Evolutionary conservation across 2,888 invertebrate genomes (phyloP).

Genomic region (Platycnemis pennipes): DNA sequence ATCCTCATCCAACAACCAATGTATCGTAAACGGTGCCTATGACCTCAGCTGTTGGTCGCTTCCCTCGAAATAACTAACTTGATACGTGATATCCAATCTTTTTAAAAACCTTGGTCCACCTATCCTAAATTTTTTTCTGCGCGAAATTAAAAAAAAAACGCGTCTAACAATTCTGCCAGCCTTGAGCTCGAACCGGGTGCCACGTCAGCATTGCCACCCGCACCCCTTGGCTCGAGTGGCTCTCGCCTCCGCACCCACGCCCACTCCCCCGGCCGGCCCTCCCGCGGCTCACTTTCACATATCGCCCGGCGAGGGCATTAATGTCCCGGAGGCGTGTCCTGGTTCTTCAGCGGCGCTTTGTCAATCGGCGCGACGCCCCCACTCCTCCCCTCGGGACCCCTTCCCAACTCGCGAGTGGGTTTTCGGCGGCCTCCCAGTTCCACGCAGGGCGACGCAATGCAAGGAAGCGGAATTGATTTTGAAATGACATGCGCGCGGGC

Average conservation of each 20-base stretch:
- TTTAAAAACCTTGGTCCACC: too few species aligned
- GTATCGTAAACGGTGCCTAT: too few species aligned
- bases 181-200: too few species aligned
- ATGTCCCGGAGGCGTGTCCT: slow-evolving; percentile 19
- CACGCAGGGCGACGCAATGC: neutral
- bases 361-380: neutral
- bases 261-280: neutral
- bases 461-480: neutral
- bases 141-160: too few species aligned
- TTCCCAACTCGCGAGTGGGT: neutral
- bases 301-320: neutral
- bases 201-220: neutral
- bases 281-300: slow-evolving; percentile 3
- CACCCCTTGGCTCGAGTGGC: neutral
- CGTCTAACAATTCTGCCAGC: too few species aligned
- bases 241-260: neutral
- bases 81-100: too few species aligned
- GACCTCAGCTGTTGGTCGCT: too few species aligned
- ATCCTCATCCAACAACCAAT: too few species aligned
- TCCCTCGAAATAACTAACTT: too few species aligned
- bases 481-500: neutral
- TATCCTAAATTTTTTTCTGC: too few species aligned
- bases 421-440: neutral
- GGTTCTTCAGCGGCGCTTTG: slow-evolving; percentile 16
- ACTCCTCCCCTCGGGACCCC: neutral